Base-by-base conservation (phyloP, 2,888 invertebrate species). In the Trissolcus brochymenae region DNA sequence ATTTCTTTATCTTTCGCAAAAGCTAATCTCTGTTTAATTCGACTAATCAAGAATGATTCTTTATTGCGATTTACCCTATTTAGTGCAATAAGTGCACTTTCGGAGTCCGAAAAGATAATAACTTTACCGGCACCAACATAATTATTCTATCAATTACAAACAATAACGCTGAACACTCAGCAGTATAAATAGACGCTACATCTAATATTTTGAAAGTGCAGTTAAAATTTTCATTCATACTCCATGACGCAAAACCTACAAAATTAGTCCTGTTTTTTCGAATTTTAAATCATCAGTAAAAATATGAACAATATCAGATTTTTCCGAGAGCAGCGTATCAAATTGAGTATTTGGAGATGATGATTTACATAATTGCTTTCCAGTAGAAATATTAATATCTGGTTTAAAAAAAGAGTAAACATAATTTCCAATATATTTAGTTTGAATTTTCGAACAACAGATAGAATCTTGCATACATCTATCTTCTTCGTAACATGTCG, bases 81-180 rank as follows among this genome's bases (percentile, higher is more conserved):
- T 13, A 66, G 16, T 11, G 57, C 56, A 51, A 16, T 57, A 0
- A 66, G 17, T 29, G 54, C 51, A 16, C 66, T 66, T 19, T 66
- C 17, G 9, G 67, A 68, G 17, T 67, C 67, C 2, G 41, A 9
- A 14, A 67, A 67, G 21, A 67, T 56, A 11, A 57, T 14, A 53
- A 0, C 51, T 11, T 50, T 53, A 4, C 21, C 19, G 1, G 19
- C 1, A 1, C 17, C 19, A 1, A 6, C 19, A 1, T 50, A 19
- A 50, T 7, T 4, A 50, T 59, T 21, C 21, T 25, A 25, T 57
- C 66, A 1, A 67, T 53, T 11, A 67, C 68, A n/a, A 55, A 61
- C 0, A 60, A n/a, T 14, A 80, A 61, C 4, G 75, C 77, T 9
- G 46, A 55, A 40, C 78, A 75, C 50, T 81, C 77, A 0, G 78